These are phyloP conservation scores for Drosophila kohkoa DNA, from an alignment of 1,140 invertebrate genomes.

Conservation along the genomic window DNA sequence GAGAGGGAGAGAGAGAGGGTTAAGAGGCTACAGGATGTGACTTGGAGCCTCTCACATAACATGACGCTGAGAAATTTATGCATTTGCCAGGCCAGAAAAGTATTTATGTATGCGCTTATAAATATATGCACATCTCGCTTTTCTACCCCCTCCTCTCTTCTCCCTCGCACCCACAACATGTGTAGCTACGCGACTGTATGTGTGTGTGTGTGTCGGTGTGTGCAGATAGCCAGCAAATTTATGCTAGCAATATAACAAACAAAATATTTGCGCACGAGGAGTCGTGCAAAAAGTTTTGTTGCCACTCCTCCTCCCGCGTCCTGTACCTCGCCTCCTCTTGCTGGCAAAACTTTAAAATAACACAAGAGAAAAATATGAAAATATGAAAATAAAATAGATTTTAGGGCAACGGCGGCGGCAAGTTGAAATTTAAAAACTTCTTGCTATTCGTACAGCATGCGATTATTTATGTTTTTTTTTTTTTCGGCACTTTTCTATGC, in stretches of 20 bases:
- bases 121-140: conserved; percentile 70
- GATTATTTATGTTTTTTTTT: neutral
- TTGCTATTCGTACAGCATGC: conserved; percentile 7
- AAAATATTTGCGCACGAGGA: conserved; percentile 78
- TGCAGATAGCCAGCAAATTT: conserved; percentile 81
- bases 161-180: conserved; percentile 12
- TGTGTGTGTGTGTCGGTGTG: conserved; percentile 41
- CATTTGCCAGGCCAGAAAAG: conserved; percentile 77
- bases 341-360: conserved; percentile 72
- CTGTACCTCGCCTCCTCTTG: conserved; percentile 7
- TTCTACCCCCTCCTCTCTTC: neutral
- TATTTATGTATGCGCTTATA: conserved; percentile 82
- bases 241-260: conserved; percentile 82
- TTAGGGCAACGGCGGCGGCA: conserved; percentile 9
- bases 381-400: conserved; percentile 38
- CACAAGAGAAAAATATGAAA: conserved; percentile 55
- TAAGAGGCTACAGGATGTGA: conserved; percentile 43
- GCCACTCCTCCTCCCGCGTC: neutral
- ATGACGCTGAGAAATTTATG: conserved; percentile 70
- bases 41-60: conserved; percentile 59
- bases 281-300: conserved; percentile 68
- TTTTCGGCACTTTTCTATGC: conserved; percentile 42
- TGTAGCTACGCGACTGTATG: conserved; percentile 15
- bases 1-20: neutral
- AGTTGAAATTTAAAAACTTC: conserved; percentile 50